Base-by-base conservation (phyloP, 2,113 vertebrate species). In the Sprattus sprattus region DNA sequence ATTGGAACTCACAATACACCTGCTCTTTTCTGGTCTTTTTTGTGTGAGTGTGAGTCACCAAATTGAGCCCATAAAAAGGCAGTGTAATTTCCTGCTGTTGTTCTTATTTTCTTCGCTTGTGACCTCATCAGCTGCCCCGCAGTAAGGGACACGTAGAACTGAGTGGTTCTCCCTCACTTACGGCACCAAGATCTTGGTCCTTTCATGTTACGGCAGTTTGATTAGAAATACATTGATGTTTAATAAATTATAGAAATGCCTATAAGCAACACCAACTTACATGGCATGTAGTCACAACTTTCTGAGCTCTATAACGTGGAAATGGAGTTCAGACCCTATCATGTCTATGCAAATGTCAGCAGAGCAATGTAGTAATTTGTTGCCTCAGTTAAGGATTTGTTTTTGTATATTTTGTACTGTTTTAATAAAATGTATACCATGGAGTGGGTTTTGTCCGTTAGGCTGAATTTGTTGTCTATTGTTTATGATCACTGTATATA, bases 241-340 rank as follows among this genome's bases (percentile, higher is more conserved):
- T 60, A 60, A 3, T 60, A 78, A 78, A 78, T 78, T 78, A 39
- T 78, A 44, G 39, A 71, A 78, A 78, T 78, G 71, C 13, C 71
- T 13, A 39, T 39, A 78, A 13, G 71, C 28, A 25, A 71, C 64
- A 71, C 60, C n/a, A 64, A 39, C 39, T 39, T 39, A 20, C 22
- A 22, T 64, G 22, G 57, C 22, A 64, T n/a, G 22, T 11, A 32
- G 10, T 32, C 64, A 32, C 39, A 39, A 78, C 71, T 78, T 11
- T 44, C 71, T 0, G 28, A 78, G 71, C 13, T 32, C 71, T 11
- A 78, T 39, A 10, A 75, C 3, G 16, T 13, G 10, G 9, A 78
- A 78, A 39, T 44, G 20, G 6, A 75, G 25, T 8, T 1, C 71
- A 44, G 71, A 78, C 71, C 32, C 32, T 22, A 75, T 75, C 25